Base-by-base conservation (phyloP, 2,113 vertebrate species). In the Proterorhinus semilunaris region DNA sequence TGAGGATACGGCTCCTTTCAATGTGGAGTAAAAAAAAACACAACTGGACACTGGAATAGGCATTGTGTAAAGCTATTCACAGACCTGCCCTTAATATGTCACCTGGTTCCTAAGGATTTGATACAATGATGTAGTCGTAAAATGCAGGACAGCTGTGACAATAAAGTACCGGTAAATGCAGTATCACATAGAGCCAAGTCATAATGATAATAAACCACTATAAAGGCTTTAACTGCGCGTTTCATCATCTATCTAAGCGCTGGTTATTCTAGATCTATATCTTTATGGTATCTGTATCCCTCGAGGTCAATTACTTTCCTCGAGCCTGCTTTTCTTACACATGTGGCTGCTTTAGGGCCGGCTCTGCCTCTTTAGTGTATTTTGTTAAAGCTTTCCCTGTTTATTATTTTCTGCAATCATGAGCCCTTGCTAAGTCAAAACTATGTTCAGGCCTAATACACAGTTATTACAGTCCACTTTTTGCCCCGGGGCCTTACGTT, bases 1-100 rank as follows among this genome's bases (percentile, higher is more conserved):
- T 82, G 17, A 66, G 66, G 77, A 63, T 62, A 78, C 70, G 62
- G 63, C 27, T 13, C 45, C 21, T 58, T 58, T 42, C 55, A 58
- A 42, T 42, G 8, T 47, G 7, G 10, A 10, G 7, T 2, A 7
- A 7, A 47, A 27, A 42, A 55, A 55, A 58, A 55, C 57, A 59
- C 57, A 43, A 59, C 36, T 59, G 52, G 52, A 54, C 49, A 50
- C 11, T 13, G 53, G 27, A 27, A 27, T 27, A 27, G 27, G 21
- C 57, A 59, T 44, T 59, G 27, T 43, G 57, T 43, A 59, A 43
- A 13, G 36, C 58, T 61, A 45, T 61, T 59, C 42, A 43, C 12
- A 15, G 42, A 36, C 57, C 57, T 10, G 10, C 17, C 53, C 21
- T 21, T 55, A 10, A 52, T 21, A n/a, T 61, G 42, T 44, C 58